Base-by-base conservation (phyloP, 1,140 invertebrate species). In the Acromyrmex charruanus region DNA sequence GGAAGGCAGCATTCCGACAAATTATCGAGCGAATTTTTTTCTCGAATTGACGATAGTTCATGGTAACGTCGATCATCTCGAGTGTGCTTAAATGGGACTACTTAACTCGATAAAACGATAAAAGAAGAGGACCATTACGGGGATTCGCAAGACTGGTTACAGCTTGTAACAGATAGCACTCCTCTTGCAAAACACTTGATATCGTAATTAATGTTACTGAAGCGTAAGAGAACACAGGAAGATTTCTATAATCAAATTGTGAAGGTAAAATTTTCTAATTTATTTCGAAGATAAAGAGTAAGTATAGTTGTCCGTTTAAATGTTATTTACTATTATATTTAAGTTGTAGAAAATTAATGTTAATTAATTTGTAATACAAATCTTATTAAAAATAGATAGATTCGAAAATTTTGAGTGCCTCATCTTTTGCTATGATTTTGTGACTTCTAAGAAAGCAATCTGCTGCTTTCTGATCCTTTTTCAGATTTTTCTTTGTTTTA, bases 1-100 rank as follows among this genome's bases (percentile, higher is more conserved):
- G 58, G 25, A 82, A 82, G 55, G 39, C 80, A 74, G 59, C 55
- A 74, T 82, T 82, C 68, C 55, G 80, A 74, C 21, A 25, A 44
- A 35, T 21, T 72, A 49, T 59, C 77, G 63, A 69, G 77, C 49
- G 18, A 55, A 61, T 82, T 61, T 61, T 72, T 25, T 49, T 18
- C 35, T 44, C 39, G 55, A 74, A 72, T 74, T 74, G 61, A 80
- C 61, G 18, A 51, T n/a, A 66, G 35, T 72, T 72, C 35, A 59
- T 6, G 16, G 5, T 25, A 14, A 39, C 35, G 44, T 80, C 44
- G 12, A 49, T 59, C 10, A 14, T 82, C 21, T 72, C 21, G 66
- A 53, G 39, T 18, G 3, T n/a, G 35, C 6, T 55, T 69, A 58
- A 81, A 81, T 12, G 16, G n/a, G 39, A 72, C 3, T 51, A 44